phyloP scores from a whole-genome alignment of 2,888 invertebrate species.

The Globia sparganii region DNA sequence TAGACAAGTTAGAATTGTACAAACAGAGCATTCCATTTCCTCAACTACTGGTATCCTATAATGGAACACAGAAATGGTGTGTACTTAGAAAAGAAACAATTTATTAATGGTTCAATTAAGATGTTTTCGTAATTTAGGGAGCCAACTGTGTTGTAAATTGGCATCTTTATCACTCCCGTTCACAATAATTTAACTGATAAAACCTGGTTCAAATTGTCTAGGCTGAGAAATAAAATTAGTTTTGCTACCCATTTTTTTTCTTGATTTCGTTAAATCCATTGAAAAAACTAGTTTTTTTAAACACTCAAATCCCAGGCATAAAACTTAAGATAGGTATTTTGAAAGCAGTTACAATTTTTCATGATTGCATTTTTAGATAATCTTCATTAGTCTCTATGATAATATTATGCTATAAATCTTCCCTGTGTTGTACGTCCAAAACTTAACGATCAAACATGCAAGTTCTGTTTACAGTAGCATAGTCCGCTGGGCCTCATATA shows the following conservation, averaged over 20 bases:
- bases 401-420: neutral
- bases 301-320: neutral
- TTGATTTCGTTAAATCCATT: neutral
- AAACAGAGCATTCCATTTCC: conserved; percentile 33
- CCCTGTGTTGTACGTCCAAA: neutral
- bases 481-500: neutral
- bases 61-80: conserved; percentile 46
- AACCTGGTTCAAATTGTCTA: conserved; percentile 32
- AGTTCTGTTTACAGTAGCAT: neutral
- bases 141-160: conserved; percentile 41
- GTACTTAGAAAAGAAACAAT: conserved; percentile 41
- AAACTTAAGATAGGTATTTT: neutral
- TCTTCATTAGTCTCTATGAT: no score
- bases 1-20: conserved; percentile 9
- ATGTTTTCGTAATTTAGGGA: conserved; percentile 54
- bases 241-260: neutral
- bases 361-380: neutral
- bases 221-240: neutral
- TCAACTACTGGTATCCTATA: conserved; percentile 19
- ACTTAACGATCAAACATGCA: neutral
- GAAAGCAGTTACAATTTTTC: neutral
- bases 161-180: conserved; percentile 31
- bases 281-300: neutral
- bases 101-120: conserved; percentile 51
- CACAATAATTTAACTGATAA: conserved; percentile 38